These are phyloP conservation scores for Macheiramphus alcinus DNA, from an alignment of 2,113 vertebrate species.

Conservation along the genomic window DNA sequence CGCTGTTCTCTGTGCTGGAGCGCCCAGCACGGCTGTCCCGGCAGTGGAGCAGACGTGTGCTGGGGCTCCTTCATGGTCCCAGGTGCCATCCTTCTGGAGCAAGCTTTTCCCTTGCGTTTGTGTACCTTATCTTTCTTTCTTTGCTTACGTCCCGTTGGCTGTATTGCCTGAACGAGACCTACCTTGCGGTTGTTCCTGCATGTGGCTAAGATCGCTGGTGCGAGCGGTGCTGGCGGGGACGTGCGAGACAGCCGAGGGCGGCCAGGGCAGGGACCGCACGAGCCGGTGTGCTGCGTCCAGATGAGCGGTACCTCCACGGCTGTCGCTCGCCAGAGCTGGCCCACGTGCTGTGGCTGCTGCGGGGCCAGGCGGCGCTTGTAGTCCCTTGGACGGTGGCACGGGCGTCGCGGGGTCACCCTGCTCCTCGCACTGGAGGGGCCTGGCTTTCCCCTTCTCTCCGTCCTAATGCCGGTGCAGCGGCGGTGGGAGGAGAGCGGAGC, in stretches of 20 bases:
- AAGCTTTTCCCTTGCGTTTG: background rate
- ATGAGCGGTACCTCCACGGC: background rate
- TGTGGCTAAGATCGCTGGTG: rapidly evolving
- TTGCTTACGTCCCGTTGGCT: background rate
- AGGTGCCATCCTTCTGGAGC: background rate
- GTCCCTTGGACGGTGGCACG: background rate
- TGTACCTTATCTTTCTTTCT: background rate
- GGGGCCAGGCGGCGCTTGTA: rapidly evolving
- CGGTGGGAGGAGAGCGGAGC: background rate
- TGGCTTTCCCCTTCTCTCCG: background rate
- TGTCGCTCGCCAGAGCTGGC: rapidly evolving
- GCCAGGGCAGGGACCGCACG: background rate
- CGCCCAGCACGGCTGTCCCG: rapidly evolving
- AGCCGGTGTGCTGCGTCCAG: rapidly evolving
- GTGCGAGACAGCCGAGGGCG: rapidly evolving
- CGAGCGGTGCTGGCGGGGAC: rapidly evolving
- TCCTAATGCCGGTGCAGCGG: background rate
- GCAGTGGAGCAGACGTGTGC: rapidly evolving
- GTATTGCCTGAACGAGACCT: rapidly evolving
- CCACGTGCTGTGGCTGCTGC: rapidly evolving
- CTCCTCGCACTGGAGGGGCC: rapidly evolving
- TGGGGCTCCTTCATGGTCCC: background rate
- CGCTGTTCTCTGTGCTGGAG: background rate
- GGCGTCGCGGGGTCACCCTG: rapidly evolving
- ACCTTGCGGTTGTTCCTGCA: background rate